Evolutionary conservation across 2,797 vertebrate species (phyloP).

Genomic region (Amblyopsis hoosieri): DNA sequence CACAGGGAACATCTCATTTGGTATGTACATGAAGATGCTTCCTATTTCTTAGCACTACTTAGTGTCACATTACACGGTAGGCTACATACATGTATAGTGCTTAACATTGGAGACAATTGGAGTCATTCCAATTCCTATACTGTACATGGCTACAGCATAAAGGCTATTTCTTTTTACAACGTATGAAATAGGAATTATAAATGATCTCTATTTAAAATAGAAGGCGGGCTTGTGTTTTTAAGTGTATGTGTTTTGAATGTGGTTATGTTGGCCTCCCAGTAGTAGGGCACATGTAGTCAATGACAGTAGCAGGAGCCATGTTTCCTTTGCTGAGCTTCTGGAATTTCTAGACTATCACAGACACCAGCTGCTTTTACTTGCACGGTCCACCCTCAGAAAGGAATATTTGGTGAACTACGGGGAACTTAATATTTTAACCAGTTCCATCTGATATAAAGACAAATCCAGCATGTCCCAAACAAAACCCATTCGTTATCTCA

Average conservation of each 20-base stretch:
- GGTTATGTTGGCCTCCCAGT: not conserved
- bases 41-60: not conserved
- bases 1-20: constrained; percentile 91
- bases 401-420: constrained; percentile 26
- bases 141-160: constrained; percentile 6
- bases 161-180: constrained; percentile 1
- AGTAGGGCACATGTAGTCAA: constrained; percentile 13
- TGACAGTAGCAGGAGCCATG: constrained; percentile 15
- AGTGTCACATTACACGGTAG: not conserved
- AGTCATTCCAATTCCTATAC: not conserved
- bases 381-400: constrained; percentile 34
- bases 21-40: constrained; percentile 75
- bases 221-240: not conserved
- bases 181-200: not conserved
- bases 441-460: constrained; percentile 46
- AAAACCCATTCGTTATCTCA: constrained; percentile 28
- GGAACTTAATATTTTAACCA: constrained; percentile 51
- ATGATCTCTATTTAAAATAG: not conserved
- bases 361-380: constrained; percentile 29
- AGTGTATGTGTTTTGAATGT: not conserved
- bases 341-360: constrained; percentile 13
- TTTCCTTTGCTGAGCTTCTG: constrained; percentile 17
- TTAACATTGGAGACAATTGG: not conserved
- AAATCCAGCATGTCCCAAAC: constrained; percentile 46
- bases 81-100: not conserved